These are phyloP conservation scores for Pemphigus obesinymphae DNA, from an alignment of 1,140 invertebrate species.

Conservation along the genomic window DNA sequence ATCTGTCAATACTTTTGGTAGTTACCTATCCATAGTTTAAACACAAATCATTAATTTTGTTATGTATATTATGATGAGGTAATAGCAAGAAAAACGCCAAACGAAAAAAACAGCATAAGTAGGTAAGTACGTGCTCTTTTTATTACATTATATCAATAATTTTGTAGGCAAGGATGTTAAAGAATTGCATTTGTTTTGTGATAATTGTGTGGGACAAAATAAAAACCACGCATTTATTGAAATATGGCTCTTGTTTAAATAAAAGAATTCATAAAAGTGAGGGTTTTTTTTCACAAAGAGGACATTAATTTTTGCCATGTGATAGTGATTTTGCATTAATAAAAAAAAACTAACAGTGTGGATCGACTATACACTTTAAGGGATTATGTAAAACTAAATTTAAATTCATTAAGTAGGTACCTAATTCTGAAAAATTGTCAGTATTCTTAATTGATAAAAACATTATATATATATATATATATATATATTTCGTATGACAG, in stretches of 20 bases:
- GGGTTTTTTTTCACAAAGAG: slow-evolving; percentile 40
- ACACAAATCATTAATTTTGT: slow-evolving; percentile 44
- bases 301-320: slow-evolving; percentile 42
- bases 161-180: neutral
- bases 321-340: slow-evolving; percentile 25
- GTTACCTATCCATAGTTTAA: slow-evolving; percentile 48
- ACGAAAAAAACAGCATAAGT: too few species aligned
- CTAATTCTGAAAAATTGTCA: neutral
- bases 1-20: slow-evolving; percentile 47
- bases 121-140: slow-evolving; percentile 47
- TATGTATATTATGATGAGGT: slow-evolving; percentile 47
- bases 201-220: slow-evolving; percentile 48
- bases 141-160: slow-evolving; percentile 45
- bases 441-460: neutral
- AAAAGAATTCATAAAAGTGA: slow-evolving; percentile 29
- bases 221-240: slow-evolving; percentile 45
- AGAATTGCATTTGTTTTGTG: slow-evolving; percentile 43
- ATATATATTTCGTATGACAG: too few species aligned
- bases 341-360: slow-evolving; percentile 6
- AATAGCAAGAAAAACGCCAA: slow-evolving; percentile 44
- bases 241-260: slow-evolving; percentile 14
- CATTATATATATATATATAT: neutral
- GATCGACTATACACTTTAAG: slow-evolving; percentile 14
- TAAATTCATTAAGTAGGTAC: neutral
- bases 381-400: neutral